A percentile compares a stretch with the other conserved stretches of the same genome.
phyloP scores from a whole-genome alignment of 92 coral and sea anemone species.

The Zoanthus sansibaricus region DNA sequence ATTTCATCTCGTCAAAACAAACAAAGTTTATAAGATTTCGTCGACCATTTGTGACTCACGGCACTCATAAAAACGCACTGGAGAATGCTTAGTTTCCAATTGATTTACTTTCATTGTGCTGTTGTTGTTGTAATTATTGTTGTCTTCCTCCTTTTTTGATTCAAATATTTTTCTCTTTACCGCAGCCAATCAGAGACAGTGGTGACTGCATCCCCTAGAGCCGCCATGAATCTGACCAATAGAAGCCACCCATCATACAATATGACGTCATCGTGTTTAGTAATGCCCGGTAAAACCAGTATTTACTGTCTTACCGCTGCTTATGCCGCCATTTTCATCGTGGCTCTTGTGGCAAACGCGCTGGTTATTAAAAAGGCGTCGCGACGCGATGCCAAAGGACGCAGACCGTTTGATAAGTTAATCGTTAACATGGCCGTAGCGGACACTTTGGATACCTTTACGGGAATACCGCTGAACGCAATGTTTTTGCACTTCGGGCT shows the following conservation, averaged over 20 bases:
- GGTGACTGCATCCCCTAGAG: not conserved
- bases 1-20: too few species aligned
- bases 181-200: not conserved
- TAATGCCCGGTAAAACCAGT: not conserved
- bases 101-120: too few species aligned
- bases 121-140: too few species aligned
- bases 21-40: too few species aligned
- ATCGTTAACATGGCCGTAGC: conserved; percentile 43
- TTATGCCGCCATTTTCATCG: not conserved
- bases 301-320: conserved; percentile 12
- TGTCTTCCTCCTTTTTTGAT: too few species aligned
- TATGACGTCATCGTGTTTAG: conserved; percentile 20
- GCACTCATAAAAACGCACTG: too few species aligned
- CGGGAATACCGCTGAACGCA: conserved; percentile 47
- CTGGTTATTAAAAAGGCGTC: conserved; percentile 22
- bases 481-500: not conserved
- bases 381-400: conserved; percentile 8
- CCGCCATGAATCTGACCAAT: conserved; percentile 7
- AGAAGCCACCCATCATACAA: not conserved
- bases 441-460: conserved; percentile 30
- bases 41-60: too few species aligned
- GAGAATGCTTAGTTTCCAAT: too few species aligned
- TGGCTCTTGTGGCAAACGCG: conserved; percentile 25
- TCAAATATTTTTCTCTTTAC: not conserved
- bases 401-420: conserved; percentile 34